Percentiles rank a stretch among this genome's conserved stretches.
phyloP scores from a whole-genome alignment of 2,797 vertebrate species.

The Octomys mimax region DNA sequence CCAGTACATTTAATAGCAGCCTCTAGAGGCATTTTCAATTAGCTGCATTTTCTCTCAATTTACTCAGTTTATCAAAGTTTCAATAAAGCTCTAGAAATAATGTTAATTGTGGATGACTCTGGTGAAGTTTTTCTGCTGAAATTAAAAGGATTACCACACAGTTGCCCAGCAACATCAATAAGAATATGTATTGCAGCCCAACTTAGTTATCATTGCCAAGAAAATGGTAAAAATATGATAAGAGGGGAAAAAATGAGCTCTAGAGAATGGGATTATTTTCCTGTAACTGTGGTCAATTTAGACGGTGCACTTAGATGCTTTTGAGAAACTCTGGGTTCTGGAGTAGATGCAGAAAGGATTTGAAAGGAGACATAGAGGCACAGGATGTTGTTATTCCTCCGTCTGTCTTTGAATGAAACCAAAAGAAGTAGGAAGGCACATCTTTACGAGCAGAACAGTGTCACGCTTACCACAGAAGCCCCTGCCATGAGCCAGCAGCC shows the following conservation, averaged over 20 bases:
- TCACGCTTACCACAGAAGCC: neutral
- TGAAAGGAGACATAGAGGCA: neutral
- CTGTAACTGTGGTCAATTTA: neutral
- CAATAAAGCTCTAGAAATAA: conserved; percentile 59
- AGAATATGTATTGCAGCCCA: neutral
- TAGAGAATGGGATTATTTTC: neutral
- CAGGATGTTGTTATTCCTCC: neutral
- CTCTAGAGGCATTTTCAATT: conserved; percentile 60
- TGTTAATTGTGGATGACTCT: conserved; percentile 3
- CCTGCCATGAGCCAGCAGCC: neutral
- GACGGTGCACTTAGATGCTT: neutral
- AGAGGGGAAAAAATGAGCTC: conserved; percentile 9
- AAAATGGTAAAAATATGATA: neutral
- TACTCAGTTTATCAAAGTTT: conserved; percentile 51
- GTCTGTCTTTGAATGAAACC: neutral
- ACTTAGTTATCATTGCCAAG: neutral
- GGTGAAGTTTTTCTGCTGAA: neutral
- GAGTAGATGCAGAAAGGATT: neutral
- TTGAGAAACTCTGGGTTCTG: neutral
- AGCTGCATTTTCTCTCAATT: conserved; percentile 55
- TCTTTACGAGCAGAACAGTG: neutral
- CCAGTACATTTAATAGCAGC: conserved; percentile 52
- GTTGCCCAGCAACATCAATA: neutral
- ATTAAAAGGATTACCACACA: conserved; percentile 13
- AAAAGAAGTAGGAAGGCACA: neutral